Conservation (phyloP, 2,888 invertebrate species). For the Trichacis sp. region DNA sequence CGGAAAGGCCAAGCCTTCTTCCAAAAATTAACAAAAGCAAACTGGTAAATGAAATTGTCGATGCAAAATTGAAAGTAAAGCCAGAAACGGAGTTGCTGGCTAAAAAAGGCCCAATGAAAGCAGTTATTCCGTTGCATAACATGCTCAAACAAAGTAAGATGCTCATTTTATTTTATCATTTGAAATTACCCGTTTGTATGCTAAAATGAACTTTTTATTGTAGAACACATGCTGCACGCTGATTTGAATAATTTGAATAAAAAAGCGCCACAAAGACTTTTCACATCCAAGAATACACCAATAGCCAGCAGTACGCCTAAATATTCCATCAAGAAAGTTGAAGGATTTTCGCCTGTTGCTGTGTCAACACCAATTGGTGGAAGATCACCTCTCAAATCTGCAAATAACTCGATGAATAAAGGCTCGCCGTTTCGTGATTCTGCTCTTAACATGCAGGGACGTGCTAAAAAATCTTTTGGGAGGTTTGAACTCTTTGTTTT, state of each 20-base stretch:
- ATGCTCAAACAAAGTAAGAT: constrained; percentile 62
- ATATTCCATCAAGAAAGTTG: constrained; percentile 17
- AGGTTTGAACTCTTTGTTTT: background rate
- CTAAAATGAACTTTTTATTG: too few relatives aligned
- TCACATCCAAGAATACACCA: background rate
- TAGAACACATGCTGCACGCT: background rate
- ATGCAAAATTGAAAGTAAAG: constrained; percentile 26
- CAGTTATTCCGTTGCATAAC: constrained; percentile 59
- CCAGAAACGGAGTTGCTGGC: constrained; percentile 6
- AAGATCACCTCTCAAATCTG: too few relatives aligned
- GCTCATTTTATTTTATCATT: too few relatives aligned
- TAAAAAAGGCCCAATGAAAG: constrained; percentile 63
- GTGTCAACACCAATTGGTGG: constrained; percentile 59
- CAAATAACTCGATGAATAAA: too few relatives aligned
- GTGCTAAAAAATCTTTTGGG: constrained; percentile 14
- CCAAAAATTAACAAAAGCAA: constrained; percentile 21
- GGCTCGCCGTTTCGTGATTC: too few relatives aligned
- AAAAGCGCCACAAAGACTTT: background rate
- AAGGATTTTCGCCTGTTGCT: constrained; percentile 55
- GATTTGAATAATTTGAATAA: background rate
- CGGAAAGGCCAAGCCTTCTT: constrained; percentile 2
- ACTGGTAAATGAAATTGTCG: constrained; percentile 24
- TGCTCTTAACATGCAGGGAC: too few relatives aligned
- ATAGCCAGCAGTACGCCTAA: constrained; percentile 59
- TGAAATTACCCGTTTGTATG: too few relatives aligned